Conservation (phyloP, 2,797 vertebrate species). For the Paramormyrops hopkinsi region DNA sequence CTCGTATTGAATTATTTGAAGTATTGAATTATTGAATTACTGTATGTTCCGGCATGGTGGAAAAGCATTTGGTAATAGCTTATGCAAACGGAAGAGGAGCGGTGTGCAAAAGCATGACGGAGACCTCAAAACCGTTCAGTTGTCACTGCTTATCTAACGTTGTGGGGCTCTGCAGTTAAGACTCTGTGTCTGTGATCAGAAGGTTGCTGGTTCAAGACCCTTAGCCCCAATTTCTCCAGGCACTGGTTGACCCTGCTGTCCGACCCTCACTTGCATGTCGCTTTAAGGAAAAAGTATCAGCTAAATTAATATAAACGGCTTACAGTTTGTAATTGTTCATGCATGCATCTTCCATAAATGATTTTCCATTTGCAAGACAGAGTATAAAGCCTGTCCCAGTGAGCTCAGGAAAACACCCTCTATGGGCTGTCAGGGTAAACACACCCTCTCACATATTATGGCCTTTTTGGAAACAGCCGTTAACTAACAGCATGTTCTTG, state of each 20-base stretch:
- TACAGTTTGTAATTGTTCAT: not conserved
- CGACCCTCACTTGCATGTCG: not conserved
- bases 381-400: not conserved
- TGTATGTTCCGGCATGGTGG: not conserved
- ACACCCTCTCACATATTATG: not conserved
- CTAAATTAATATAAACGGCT: not conserved
- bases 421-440: not conserved
- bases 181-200: not conserved
- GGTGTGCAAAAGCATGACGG: not conserved
- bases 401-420: not conserved
- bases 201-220: not conserved
- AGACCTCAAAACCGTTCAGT: not conserved
- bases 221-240: not conserved
- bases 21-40: not conserved
- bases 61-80: not conserved
- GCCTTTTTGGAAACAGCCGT: not conserved
- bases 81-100: not conserved
- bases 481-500: not conserved
- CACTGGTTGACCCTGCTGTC: not conserved
- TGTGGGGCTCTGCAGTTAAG: not conserved
- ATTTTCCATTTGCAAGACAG: not conserved
- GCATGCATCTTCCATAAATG: not conserved
- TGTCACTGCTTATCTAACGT: not conserved
- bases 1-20: constrained; percentile 62
- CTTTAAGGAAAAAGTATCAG: not conserved